Base-by-base conservation (phyloP, 2,888 invertebrate genomes). In the Synanthedon andrenaeformis region DNA sequence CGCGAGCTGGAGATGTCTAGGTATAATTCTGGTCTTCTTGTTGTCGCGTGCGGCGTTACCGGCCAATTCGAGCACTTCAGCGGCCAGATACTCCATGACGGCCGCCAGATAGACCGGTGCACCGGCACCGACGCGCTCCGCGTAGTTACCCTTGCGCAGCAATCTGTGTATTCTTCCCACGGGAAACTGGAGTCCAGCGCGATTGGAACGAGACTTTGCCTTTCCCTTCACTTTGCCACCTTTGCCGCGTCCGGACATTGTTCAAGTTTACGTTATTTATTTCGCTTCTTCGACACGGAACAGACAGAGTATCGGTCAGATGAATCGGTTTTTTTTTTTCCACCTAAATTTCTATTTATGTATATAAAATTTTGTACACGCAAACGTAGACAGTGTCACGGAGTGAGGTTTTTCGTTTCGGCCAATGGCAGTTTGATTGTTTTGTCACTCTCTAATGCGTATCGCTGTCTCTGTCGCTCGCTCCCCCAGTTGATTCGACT, bases 1-100 rank as follows among this genome's bases (percentile, higher is more conserved):
- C 23, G 94, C 94, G 60, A 96, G 70, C 70, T 95, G 92, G 23
- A 95, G 83, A 74, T 95, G 95, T 52, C 94, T 89, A 0, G 94
- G 94, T 55, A 92, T 92, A 67, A 96, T 94, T 79, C 91, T 89
- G 2, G 89, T 87, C 74, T 91, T 93, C 64, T 92, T 91, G 76
- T 93, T 93, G 66, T 93, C 92, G 42, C 88, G 74, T 0, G 92
- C 91, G 13, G 91, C 91, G 62, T 92, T 92, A 6, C 90, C 91
- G 4, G 92, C 90, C 73, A 92, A 82, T 64, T 92, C 92, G 56
- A 92, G 68, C 12, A 92, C 90, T 84, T 94, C 93, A 57, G 92
- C 92, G 12, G 92, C 90, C 51, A 92, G 67, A 63, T 92, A 92
- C 63, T 92, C 23, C 23, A 23, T 23, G 3, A 23, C 23, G 23